Percentiles rank a stretch among this genome's conserved stretches.
phyloP scores from a whole-genome alignment of 2,888 invertebrate species.

The Willowsia nigromaculata region DNA sequence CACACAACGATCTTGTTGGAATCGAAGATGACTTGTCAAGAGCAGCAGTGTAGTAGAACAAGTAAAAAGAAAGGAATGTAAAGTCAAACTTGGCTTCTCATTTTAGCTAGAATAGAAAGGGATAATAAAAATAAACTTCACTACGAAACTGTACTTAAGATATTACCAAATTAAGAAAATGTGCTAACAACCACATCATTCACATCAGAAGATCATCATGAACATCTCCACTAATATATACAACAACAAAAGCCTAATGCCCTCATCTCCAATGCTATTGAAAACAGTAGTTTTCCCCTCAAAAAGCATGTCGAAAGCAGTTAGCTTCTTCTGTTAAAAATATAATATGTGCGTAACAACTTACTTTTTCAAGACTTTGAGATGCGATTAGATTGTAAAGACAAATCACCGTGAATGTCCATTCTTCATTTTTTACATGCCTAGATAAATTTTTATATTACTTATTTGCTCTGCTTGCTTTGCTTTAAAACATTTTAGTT shows the following conservation, averaged over 20 bases:
- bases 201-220: neutral
- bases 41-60: neutral
- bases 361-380: conserved; percentile 22
- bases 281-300: conserved; percentile 6
- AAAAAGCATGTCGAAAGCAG: conserved; percentile 34
- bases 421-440: neutral
- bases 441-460: neutral
- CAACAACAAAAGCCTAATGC: neutral
- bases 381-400: neutral
- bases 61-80: neutral
- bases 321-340: conserved; percentile 29
- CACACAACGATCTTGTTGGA: neutral
- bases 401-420: conserved; percentile 39
- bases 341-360: neutral
- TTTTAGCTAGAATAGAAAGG: conserved; percentile 14
- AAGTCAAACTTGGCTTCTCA: conserved; percentile 30
- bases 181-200: conserved; percentile 6
- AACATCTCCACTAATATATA: neutral
- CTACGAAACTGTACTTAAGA: neutral
- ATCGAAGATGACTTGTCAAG: conserved; percentile 4
- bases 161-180: neutral
- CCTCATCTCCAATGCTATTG: neutral
- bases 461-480: conserved; percentile 28
- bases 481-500: too few relatives aligned
- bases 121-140: conserved; percentile 36